A percentile compares a stretch with the other conserved stretches of the same genome.
Conservation (phyloP, 2,888 invertebrate genomes). For the Slavum lentiscoides region DNA sequence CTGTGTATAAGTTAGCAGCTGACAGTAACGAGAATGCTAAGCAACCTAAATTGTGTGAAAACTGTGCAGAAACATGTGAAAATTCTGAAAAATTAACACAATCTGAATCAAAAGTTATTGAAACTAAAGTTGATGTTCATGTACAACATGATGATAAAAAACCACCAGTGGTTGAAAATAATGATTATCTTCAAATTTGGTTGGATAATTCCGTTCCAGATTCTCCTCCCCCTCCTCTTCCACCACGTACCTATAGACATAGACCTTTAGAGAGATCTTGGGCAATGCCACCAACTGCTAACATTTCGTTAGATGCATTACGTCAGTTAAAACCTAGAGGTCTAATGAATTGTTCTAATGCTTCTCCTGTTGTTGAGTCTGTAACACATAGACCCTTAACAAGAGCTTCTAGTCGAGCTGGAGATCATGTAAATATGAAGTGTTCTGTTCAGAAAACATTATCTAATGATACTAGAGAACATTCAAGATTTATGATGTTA, state of each 20-base stretch:
- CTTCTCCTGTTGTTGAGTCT: slow-evolving; percentile 37
- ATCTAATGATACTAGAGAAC: slow-evolving; percentile 47
- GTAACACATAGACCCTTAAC: slow-evolving; percentile 24
- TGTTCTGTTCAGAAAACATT: slow-evolving; percentile 51
- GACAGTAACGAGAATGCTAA: slow-evolving; percentile 53
- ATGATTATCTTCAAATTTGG: slow-evolving; percentile 73
- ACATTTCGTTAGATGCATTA: slow-evolving; percentile 67
- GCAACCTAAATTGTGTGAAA: slow-evolving; percentile 27
- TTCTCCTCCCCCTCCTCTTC: slow-evolving; percentile 66
- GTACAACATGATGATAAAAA: slow-evolving; percentile 38
- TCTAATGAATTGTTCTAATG: slow-evolving; percentile 35
- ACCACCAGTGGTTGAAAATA: slow-evolving; percentile 62
- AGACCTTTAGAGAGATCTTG: slow-evolving; percentile 75
- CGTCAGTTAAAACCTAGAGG: slow-evolving; percentile 67
- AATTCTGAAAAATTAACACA: slow-evolving; percentile 60
- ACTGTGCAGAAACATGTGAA: slow-evolving; percentile 45
- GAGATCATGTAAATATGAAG: slow-evolving; percentile 51
- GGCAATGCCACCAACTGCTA: slow-evolving; percentile 60
- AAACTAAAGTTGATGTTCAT: slow-evolving; percentile 76
- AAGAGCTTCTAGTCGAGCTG: slow-evolving; percentile 51
- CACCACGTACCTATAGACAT: slow-evolving; percentile 69
- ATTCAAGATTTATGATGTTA: slow-evolving; percentile 51
- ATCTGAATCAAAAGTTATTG: slow-evolving; percentile 76
- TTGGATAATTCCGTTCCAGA: slow-evolving; percentile 61
- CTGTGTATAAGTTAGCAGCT: slow-evolving; percentile 56